Conservation (phyloP, 1,140 invertebrate genomes). For the Adelges cooleyi region DNA sequence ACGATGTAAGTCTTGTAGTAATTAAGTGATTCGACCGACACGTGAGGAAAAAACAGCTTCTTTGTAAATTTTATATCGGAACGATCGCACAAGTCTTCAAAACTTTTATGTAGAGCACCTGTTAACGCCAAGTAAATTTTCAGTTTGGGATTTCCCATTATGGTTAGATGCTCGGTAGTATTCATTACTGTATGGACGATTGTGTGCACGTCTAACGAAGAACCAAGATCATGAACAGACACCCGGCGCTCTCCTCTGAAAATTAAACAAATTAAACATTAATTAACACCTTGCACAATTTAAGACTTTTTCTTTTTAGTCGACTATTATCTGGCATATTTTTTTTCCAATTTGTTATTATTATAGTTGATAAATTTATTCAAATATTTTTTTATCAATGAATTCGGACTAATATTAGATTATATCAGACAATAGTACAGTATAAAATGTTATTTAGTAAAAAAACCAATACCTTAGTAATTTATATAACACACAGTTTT, state of each 20-base stretch:
- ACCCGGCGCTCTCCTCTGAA: not conserved
- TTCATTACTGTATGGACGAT: not conserved
- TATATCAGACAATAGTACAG: too few relatives aligned
- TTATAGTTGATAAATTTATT: too few relatives aligned
- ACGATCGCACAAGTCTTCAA: not conserved
- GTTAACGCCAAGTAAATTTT: not conserved
- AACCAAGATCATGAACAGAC: constrained; percentile 4
- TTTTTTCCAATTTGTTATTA: too few relatives aligned
- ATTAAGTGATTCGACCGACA: not conserved
- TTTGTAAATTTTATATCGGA: not conserved
- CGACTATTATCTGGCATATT: too few relatives aligned
- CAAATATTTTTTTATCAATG: too few relatives aligned
- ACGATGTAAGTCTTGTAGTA: not conserved
- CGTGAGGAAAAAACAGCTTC: constrained; percentile 4
- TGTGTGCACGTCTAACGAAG: not conserved
- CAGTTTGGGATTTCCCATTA: not conserved
- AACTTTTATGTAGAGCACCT: not conserved
- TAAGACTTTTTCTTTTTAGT: too few relatives aligned
- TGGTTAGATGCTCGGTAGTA: not conserved
- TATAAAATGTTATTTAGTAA: too few relatives aligned
- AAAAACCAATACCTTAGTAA: too few relatives aligned
- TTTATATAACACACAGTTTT: too few relatives aligned
- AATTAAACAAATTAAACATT: not conserved
- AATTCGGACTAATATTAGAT: too few relatives aligned
- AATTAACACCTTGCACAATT: not conserved